Evolutionary conservation across 2,797 vertebrate genomes (phyloP).

Genomic region (Thamnophis elegans): DNA sequence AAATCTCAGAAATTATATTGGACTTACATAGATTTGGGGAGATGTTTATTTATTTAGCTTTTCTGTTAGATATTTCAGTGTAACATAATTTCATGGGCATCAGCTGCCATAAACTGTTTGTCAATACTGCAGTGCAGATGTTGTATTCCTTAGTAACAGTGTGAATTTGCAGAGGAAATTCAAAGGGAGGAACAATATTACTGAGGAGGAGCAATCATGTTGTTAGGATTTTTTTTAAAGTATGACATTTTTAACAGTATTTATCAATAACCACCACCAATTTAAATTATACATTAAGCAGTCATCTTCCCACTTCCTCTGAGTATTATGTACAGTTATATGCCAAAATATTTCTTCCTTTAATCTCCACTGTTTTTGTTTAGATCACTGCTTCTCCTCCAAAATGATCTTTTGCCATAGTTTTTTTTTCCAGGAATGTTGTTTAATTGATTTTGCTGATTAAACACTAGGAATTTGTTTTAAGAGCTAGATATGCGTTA

Average conservation of each 20-base stretch:
- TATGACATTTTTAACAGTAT: not conserved
- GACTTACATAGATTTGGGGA: not conserved
- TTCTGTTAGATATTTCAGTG: not conserved
- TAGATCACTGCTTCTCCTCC: conserved; percentile 13
- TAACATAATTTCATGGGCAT: not conserved
- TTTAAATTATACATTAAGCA: not conserved
- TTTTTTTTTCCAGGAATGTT: not conserved
- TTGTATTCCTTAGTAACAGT: not conserved
- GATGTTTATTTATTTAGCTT: not conserved
- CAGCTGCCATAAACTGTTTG: not conserved
- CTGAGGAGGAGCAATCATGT: not conserved
- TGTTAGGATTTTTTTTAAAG: not conserved
- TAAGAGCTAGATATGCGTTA: not conserved
- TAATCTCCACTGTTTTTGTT: conserved; percentile 14
- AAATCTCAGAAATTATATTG: not conserved
- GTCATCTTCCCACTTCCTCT: not conserved
- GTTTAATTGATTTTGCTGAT: conserved; percentile 14
- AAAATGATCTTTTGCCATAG: conserved; percentile 9
- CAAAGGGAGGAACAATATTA: not conserved
- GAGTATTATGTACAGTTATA: conserved; percentile 19
- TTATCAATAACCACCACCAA: not conserved
- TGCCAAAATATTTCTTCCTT: conserved; percentile 25
- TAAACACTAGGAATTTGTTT: conserved; percentile 7
- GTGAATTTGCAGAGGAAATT: not conserved
- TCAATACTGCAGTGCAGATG: not conserved